Percentiles rank a stretch among this genome's conserved stretches.
These are phyloP conservation scores for Peromyscus nudipes DNA, from an alignment of 2,797 vertebrate genomes.

Conservation along the genomic window DNA sequence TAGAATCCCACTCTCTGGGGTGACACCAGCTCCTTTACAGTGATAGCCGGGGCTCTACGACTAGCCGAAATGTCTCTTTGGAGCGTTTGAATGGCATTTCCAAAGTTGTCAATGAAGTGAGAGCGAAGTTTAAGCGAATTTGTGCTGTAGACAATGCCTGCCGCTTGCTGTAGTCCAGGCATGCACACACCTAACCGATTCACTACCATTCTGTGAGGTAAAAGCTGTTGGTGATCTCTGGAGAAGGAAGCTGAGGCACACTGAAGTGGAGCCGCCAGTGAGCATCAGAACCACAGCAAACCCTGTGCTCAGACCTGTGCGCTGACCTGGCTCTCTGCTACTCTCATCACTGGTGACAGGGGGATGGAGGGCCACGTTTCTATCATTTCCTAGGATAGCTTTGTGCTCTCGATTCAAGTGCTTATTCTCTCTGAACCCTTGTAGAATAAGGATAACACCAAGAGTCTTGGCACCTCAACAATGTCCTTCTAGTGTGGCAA, in stretches of 20 bases:
- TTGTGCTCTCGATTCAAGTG: background rate
- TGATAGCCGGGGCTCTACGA: background rate
- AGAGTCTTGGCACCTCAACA: background rate
- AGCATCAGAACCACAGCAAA: background rate
- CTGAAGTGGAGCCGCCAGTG: background rate
- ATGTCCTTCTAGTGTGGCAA: background rate
- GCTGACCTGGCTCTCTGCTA: background rate
- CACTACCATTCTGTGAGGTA: background rate
- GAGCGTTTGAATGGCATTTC: background rate
- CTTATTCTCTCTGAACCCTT: background rate
- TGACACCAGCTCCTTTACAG: background rate
- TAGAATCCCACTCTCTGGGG: background rate
- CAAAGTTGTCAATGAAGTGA: background rate
- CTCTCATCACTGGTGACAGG: background rate
- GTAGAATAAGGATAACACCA: background rate
- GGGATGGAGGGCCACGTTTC: background rate
- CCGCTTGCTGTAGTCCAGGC: background rate
- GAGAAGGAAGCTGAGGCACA: background rate
- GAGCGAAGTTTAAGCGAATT: background rate
- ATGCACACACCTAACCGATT: background rate
- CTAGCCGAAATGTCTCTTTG: background rate
- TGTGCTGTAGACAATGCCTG: background rate
- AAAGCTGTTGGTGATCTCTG: background rate
- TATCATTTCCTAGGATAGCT: background rate
- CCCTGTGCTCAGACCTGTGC: rapidly evolving